Base-by-base conservation (phyloP, 2,888 invertebrate species). In the Teinopalpus imperialis region DNA sequence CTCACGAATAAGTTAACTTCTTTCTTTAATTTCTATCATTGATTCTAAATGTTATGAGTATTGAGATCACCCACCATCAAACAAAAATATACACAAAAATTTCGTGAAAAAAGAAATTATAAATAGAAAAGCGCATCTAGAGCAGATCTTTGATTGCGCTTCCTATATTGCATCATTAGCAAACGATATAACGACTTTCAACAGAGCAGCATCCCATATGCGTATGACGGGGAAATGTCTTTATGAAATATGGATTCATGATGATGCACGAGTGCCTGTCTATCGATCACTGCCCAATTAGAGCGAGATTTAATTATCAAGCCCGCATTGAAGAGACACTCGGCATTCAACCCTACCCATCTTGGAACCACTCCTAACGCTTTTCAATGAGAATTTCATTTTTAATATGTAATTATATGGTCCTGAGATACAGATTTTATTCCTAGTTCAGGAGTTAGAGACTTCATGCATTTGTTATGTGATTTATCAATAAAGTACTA, bases 281-380 rank as follows among this genome's bases (percentile, higher is more conserved):
- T 53, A 53, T 54, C 60, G 53, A 64, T 60, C 56, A 59, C 45
- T 42, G 52, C 58, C 63, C 65, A 72, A 74, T 74, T 72, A 72
- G 53, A 59, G 43, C 32, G 54, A 62, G 63, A 72, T 75, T 74
- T 69, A 69, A 77, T 75, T 74, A 77, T 65, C 52, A 48, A 58
- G 46, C 56, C 60, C 62, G 50, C 57, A 65, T 63, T 57, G 57
- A 61, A 54, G 54, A 50, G 54, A 50, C 53, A 39, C 52, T 36
- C 37, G 23, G 32, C 18, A 49, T 49, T 35, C 34, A 40, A 24
- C 32, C 23, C 14, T 26, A 31, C 48, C 39, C 40, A 46, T 37
- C 41, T 27, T 35, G 32, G 31, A 26, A 34, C 13, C 34, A 29
- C 43, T 26, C 26, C 18, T 45, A 35, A 34, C 34, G 10, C 29